Conservation (phyloP, 2,888 invertebrate genomes). For the Drosophila differens region DNA sequence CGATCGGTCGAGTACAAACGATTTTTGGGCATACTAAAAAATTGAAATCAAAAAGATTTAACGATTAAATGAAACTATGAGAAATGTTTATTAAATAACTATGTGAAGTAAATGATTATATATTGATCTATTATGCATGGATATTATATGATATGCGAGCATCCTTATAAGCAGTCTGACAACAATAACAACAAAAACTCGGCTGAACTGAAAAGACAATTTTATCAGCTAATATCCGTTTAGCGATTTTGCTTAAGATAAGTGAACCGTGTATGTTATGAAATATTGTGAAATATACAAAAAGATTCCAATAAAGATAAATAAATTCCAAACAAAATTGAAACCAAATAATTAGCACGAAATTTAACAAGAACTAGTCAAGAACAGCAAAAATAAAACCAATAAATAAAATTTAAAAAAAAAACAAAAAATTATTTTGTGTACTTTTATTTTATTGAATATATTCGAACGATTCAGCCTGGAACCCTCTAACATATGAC, state of each 20-base stretch:
- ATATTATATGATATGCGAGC: slow-evolving; percentile 20
- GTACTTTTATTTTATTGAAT: neutral
- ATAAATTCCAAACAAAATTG: slow-evolving; percentile 3
- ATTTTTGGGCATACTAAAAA: slow-evolving; percentile 12
- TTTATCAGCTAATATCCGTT: slow-evolving; percentile 19
- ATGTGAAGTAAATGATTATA: slow-evolving; percentile 25
- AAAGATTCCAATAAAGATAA: slow-evolving; percentile 24
- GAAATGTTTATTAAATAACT: slow-evolving; percentile 38
- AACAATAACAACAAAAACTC: neutral
- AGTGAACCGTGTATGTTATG: slow-evolving; percentile 6
- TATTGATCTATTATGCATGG: slow-evolving; percentile 26
- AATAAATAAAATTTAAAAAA: slow-evolving; percentile 6
- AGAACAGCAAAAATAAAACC: slow-evolving; percentile 44
- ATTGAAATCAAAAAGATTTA: slow-evolving; percentile 13
- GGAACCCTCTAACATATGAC: neutral
- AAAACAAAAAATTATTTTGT: neutral
- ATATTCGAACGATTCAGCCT: neutral
- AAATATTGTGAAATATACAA: slow-evolving; percentile 24
- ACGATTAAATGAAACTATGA: slow-evolving; percentile 24
- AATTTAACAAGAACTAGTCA: slow-evolving; percentile 51
- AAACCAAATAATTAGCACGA: slow-evolving; percentile 54
- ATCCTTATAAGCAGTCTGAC: slow-evolving; percentile 27
- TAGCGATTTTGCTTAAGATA: slow-evolving; percentile 22
- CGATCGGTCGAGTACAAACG: slow-evolving; percentile 55
- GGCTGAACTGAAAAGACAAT: slow-evolving; percentile 1